phyloP scores from a whole-genome alignment of 2,888 invertebrate genomes.

The Germaria angustata region DNA sequence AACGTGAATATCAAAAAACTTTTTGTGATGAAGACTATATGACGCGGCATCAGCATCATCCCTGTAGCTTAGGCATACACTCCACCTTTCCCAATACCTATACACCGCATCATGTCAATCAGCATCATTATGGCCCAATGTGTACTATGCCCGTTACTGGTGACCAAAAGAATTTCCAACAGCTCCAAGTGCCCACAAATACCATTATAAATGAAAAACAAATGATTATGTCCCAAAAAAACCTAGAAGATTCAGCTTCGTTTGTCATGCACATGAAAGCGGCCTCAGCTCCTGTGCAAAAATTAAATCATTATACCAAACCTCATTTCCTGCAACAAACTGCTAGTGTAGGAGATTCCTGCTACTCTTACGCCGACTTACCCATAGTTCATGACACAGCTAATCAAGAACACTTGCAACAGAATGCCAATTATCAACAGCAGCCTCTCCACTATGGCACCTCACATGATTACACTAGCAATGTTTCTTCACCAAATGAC shows the following conservation, averaged over 20 bases:
- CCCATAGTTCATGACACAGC: slow-evolving; percentile 72
- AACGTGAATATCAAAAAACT: slow-evolving; percentile 94
- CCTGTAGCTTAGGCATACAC: slow-evolving; percentile 79
- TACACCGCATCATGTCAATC: slow-evolving; percentile 78
- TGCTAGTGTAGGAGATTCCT: slow-evolving; percentile 74
- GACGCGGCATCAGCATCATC: slow-evolving; percentile 80
- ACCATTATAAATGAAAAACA: slow-evolving; percentile 77
- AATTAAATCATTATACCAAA: slow-evolving; percentile 76
- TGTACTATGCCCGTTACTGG: slow-evolving; percentile 92
- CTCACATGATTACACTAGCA: slow-evolving; percentile 66
- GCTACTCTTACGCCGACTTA: slow-evolving; percentile 77
- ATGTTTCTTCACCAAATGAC: slow-evolving; percentile 68
- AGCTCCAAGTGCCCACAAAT: slow-evolving; percentile 78
- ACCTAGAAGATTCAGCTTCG: slow-evolving; percentile 73
- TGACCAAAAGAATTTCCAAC: slow-evolving; percentile 78
- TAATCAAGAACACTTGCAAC: slow-evolving; percentile 73
- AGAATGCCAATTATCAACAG: slow-evolving; percentile 73
- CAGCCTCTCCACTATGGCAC: slow-evolving; percentile 68
- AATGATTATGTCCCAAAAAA: slow-evolving; percentile 59
- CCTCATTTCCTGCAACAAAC: slow-evolving; percentile 75
- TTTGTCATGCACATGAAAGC: slow-evolving; percentile 79
- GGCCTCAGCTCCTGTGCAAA: slow-evolving; percentile 67
- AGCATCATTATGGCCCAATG: slow-evolving; percentile 80
- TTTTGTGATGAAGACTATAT: slow-evolving; percentile 92
- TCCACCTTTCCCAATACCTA: slow-evolving; percentile 78